A percentile compares a stretch with the other conserved stretches of the same genome.
phyloP scores from a whole-genome alignment of 2,113 vertebrate species.

The Ibidorhyncha struthersii region DNA sequence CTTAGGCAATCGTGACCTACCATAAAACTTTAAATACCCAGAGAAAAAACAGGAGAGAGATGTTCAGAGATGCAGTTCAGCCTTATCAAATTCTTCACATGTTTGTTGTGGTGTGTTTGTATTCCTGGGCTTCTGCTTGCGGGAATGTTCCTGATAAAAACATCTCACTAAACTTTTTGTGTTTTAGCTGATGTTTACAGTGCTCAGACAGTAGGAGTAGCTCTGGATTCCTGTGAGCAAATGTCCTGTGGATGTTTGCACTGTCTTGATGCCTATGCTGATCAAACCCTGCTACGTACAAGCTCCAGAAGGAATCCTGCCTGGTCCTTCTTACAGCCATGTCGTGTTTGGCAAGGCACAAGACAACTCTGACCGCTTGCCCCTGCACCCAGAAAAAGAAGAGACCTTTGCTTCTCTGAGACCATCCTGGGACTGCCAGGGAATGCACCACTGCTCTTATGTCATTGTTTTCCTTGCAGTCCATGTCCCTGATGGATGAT shows the following conservation, averaged over 20 bases:
- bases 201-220: neutral
- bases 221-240: neutral
- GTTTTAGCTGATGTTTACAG: conserved; percentile 41
- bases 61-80: neutral
- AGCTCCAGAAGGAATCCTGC: neutral
- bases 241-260: neutral
- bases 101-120: conserved; percentile 59
- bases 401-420: neutral
- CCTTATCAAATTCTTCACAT: conserved; percentile 64
- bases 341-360: neutral
- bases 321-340: neutral
- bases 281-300: neutral
- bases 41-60: conserved; percentile 52
- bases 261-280: neutral
- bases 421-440: neutral
- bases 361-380: neutral
- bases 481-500: neutral
- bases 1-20: neutral
- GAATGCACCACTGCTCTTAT: neutral
- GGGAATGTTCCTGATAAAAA: conserved; percentile 67
- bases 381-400: neutral
- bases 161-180: conserved; percentile 11
- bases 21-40: conserved; percentile 58
- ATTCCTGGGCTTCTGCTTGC: conserved; percentile 41
- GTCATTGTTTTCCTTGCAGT: neutral